These are phyloP conservation scores for Synaphobranchus kaupii DNA, from an alignment of 2,797 vertebrate genomes.

Conservation along the genomic window DNA sequence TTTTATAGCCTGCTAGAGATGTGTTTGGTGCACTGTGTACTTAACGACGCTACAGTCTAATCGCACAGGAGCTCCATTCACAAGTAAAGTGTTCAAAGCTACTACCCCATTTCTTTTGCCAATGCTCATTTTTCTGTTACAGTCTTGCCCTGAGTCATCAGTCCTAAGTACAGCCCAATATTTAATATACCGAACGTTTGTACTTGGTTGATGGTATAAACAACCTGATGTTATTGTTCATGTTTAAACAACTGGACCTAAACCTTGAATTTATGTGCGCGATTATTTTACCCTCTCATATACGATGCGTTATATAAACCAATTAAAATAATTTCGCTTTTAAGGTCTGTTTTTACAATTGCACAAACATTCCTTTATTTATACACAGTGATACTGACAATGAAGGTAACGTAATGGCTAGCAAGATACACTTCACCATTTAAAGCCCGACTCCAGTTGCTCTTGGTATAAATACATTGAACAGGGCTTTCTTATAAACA, in stretches of 20 bases:
- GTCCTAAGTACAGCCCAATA: slow-evolving; percentile 36
- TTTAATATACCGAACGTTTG: slow-evolving; percentile 40
- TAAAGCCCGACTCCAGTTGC: slow-evolving; percentile 58
- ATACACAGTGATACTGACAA: slow-evolving; percentile 27
- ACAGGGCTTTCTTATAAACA: slow-evolving; percentile 55
- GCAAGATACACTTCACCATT: slow-evolving; percentile 41
- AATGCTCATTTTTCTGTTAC: background rate
- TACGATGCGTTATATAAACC: slow-evolving; percentile 23
- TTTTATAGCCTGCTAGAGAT: background rate
- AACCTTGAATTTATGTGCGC: slow-evolving; percentile 34
- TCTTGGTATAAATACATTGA: slow-evolving; percentile 56
- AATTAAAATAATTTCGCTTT: slow-evolving; percentile 30
- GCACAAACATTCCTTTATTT: slow-evolving; percentile 21
- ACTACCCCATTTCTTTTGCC: slow-evolving; percentile 16
- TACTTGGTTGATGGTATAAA: slow-evolving; percentile 50
- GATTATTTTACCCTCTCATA: slow-evolving; percentile 4
- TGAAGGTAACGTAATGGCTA: background rate
- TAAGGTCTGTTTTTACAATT: slow-evolving; percentile 38
- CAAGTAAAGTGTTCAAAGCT: background rate
- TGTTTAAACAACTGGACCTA: background rate
- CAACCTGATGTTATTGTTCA: slow-evolving; percentile 26
- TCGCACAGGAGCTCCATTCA: background rate
- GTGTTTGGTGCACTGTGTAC: background rate
- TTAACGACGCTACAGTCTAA: background rate
- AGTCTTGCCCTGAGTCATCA: background rate